A percentile compares a stretch with the other conserved stretches of the same genome.
phyloP scores from a whole-genome alignment of 2,888 invertebrate species.

The Heliconius erato region DNA sequence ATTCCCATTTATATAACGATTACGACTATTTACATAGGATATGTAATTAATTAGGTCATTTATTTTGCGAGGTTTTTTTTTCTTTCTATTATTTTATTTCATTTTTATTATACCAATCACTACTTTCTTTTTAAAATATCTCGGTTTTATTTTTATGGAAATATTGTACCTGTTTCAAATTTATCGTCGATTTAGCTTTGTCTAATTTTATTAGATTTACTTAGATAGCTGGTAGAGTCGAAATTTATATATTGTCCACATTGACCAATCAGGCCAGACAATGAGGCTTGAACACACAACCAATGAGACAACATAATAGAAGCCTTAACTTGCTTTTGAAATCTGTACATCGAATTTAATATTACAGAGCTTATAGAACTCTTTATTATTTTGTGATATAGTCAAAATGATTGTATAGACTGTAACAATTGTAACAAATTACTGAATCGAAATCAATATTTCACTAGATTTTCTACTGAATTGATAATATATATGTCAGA shows the following conservation, averaged over 20 bases:
- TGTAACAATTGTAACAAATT: background rate
- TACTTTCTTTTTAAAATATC: no score
- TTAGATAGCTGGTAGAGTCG: background rate
- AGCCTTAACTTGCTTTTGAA: background rate
- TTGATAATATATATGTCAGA: constrained; percentile 1
- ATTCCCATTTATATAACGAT: no score
- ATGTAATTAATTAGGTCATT: no score
- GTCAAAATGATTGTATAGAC: background rate
- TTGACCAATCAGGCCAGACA: background rate
- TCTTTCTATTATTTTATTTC: no score
- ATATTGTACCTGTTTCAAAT: no score
- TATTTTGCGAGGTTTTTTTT: no score
- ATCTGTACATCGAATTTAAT: background rate
- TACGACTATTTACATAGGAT: no score
- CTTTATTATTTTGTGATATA: background rate
- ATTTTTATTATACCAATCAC: no score
- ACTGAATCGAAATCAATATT: background rate
- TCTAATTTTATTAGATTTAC: no score
- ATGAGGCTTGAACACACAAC: background rate
- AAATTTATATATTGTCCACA: background rate
- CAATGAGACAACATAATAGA: background rate
- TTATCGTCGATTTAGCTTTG: no score
- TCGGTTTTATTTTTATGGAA: no score
- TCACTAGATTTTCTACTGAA: constrained; percentile 2
- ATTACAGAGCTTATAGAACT: background rate